Evolutionary conservation across 2,113 vertebrate genomes (phyloP).

Genomic region (Arizona elegans): DNA sequence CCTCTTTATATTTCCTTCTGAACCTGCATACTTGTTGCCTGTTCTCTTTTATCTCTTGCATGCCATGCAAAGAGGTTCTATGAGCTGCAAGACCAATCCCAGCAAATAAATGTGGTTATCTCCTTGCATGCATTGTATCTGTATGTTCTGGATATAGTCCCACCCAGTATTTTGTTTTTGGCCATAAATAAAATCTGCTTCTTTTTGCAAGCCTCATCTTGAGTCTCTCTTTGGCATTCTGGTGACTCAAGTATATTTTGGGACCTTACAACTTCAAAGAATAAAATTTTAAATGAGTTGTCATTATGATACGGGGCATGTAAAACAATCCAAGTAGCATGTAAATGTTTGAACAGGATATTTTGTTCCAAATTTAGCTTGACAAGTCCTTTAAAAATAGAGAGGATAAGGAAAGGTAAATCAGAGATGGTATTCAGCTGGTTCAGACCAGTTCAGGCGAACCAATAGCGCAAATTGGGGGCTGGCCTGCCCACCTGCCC

Average conservation of each 20-base stretch:
- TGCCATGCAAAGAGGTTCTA: not conserved
- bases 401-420: not conserved
- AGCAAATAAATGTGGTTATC: not conserved
- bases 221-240: too few relatives aligned
- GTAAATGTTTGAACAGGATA: not conserved
- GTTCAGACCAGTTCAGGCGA: too few relatives aligned
- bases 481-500: too few relatives aligned
- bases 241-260: too few relatives aligned
- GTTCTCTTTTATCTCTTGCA: not conserved
- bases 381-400: not conserved
- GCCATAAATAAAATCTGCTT: too few relatives aligned
- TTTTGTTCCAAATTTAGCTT: not conserved
- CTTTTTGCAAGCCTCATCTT: too few relatives aligned
- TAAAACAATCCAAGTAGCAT: not conserved
- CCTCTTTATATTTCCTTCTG: not conserved
- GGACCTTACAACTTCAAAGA: not conserved
- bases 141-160: too few relatives aligned
- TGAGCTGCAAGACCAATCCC: not conserved
- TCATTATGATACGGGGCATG: not conserved
- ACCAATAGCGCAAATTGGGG: too few relatives aligned
- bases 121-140: too few relatives aligned
- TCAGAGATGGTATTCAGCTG: too few relatives aligned
- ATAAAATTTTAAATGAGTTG: not conserved
- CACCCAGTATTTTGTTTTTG: too few relatives aligned
- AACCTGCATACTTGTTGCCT: not conserved